Base-by-base conservation (phyloP, 2,113 vertebrate species). In the Alethe diademata region DNA sequence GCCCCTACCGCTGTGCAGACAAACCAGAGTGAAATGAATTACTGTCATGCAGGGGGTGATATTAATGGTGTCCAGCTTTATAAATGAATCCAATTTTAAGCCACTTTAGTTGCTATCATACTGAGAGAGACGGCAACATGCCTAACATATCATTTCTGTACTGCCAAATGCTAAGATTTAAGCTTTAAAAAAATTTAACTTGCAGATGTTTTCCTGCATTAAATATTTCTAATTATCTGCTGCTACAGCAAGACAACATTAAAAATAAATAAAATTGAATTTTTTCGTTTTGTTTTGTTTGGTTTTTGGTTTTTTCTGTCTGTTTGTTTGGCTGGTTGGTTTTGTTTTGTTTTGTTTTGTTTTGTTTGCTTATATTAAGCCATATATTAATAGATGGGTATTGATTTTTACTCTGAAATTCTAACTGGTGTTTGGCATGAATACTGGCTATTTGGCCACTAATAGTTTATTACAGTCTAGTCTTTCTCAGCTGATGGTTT, bases 21-120 rank as follows among this genome's bases (percentile, higher is more conserved):
- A 98, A 98, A 97, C 95, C 88, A 97, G 96, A 98, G 93, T 97
- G 96, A 98, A 98, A 98, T 97, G 93, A 98, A 98, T 98, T 98
- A 97, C 95, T 94, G 76, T 97, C 97, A 97, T 96, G 97, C 95
- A 80, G 97, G 95, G 97, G 97, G 95, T 97, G 94, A 98, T 98
- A 98, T 97, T 98, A 98, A 98, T 98, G 96, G 97, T 98, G 98
- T 98, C 97, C 98, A 97, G 96, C 95, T 97, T 98, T 98, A 98
- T 97, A 98, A 98, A 98, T 98, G 95, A 98, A 98, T 98, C 97
- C 97, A 98, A 98, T 98, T 98, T 98, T 97, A 98, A 98, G 85
- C 95, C 97, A 98, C 96, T 98, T 98, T 98, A 97, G 93, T 95
- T 84, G 86, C 88, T 98, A 96, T 97, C 97, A 95, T 96, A 98